Conservation (phyloP, 2,888 invertebrate species). For the Zootermopsis nevadensis region DNA sequence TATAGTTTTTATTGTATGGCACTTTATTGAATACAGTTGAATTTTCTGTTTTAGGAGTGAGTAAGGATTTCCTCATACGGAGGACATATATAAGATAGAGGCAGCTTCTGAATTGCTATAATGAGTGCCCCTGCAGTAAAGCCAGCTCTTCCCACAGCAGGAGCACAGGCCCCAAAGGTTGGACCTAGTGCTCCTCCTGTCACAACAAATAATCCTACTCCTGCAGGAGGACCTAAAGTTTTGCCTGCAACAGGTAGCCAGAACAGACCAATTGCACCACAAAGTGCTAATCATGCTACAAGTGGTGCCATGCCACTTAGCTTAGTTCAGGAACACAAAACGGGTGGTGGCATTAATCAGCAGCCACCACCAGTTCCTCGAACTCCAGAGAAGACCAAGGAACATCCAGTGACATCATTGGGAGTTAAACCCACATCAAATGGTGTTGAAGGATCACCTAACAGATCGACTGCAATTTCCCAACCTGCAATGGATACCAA, state of each 20-base stretch:
- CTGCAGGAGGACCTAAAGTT: conserved; percentile 58
- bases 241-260: conserved; percentile 59
- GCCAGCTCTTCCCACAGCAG: conserved; percentile 59
- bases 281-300: conserved; percentile 50
- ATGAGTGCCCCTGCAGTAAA: conserved; percentile 63
- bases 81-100: not conserved
- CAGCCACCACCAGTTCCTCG: conserved; percentile 56
- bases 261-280: conserved; percentile 59
- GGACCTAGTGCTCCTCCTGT: conserved; percentile 57
- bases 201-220: conserved; percentile 54
- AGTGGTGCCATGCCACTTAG: conserved; percentile 59
- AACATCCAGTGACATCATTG: conserved; percentile 19
- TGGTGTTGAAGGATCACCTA: conserved; percentile 52
- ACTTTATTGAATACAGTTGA: not conserved
- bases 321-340: conserved; percentile 62
- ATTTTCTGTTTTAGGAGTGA: conserved; percentile 4
- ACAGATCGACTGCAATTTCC: conserved; percentile 7
- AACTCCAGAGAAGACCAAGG: conserved; percentile 49
- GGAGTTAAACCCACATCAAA: conserved; percentile 52
- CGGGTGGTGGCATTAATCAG: conserved; percentile 56
- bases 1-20: not conserved
- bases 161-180: conserved; percentile 56
- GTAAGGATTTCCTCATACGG: conserved; percentile 1
- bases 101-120: conserved; percentile 41
- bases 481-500: conserved; percentile 38